Conservation (phyloP, 2,797 vertebrate genomes). For the Lagorchestes hirsutus region DNA sequence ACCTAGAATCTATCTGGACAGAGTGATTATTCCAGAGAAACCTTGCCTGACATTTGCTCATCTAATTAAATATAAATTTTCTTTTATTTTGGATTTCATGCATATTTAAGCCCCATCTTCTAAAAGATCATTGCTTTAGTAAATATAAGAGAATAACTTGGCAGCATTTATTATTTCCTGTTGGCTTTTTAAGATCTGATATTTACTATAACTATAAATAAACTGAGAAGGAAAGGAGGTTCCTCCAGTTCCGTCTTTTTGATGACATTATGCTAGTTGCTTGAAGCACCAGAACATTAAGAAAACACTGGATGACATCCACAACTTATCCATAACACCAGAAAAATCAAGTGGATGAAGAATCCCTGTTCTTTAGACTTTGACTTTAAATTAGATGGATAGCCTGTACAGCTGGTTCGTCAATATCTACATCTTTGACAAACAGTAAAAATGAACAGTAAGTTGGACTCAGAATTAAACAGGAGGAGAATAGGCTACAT, state of each 20-base stretch:
- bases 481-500: neutral
- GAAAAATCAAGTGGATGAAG: neutral
- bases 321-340: neutral
- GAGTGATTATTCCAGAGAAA: neutral
- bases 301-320: neutral
- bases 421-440: neutral
- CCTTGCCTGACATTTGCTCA: neutral
- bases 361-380: neutral
- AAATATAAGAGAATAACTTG: neutral
- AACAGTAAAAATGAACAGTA: neutral
- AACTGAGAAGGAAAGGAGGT: neutral
- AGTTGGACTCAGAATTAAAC: neutral
- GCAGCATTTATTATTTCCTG: neutral
- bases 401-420: neutral
- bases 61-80: neutral
- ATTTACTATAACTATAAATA: neutral
- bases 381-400: neutral
- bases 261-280: neutral
- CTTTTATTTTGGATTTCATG: neutral
- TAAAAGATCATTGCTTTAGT: neutral
- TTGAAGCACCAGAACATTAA: neutral
- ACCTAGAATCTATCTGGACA: slow-evolving; percentile 11
- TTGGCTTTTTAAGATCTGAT: neutral
- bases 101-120: neutral
- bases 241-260: neutral